phyloP scores from a whole-genome alignment of 2,113 vertebrate genomes.

The Oncorhynchus clarkii region DNA sequence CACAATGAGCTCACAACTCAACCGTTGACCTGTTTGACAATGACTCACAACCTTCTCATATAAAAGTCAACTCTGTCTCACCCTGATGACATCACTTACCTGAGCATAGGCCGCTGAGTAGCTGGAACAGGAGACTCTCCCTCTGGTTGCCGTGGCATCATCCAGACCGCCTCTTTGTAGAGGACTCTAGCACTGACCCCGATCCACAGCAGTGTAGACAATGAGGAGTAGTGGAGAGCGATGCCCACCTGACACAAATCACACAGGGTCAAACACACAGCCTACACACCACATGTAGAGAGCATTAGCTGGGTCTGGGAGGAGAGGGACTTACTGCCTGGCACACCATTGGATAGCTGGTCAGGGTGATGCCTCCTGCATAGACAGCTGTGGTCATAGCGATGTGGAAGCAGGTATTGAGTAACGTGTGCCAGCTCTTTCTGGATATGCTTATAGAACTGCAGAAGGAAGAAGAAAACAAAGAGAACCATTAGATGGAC shows the following conservation, averaged over 20 bases:
- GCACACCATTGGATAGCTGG: conserved; percentile 86
- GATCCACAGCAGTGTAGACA: conserved; percentile 96
- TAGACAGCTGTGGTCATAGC: conserved; percentile 95
- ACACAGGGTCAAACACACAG: conserved; percentile 16
- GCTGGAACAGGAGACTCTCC: conserved; percentile 76
- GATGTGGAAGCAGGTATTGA: conserved; percentile 96
- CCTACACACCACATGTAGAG: too few relatives aligned
- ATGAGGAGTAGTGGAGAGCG: conserved; percentile 91
- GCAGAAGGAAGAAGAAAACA: conserved; percentile 21
- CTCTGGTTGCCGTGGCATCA: conserved; percentile 77
- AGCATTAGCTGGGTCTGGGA: not conserved
- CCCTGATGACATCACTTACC: conserved; percentile 69
- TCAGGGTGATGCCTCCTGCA: conserved; percentile 90
- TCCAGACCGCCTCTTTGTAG: conserved; percentile 90
- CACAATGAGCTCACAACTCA: not conserved
- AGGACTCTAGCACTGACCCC: conserved; percentile 90
- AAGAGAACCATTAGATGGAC: not conserved
- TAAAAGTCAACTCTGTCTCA: conserved; percentile 8
- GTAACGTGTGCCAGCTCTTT: conserved; percentile 95
- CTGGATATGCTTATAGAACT: conserved; percentile 90
- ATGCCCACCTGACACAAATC: conserved; percentile 84
- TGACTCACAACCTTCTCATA: conserved; percentile 17
- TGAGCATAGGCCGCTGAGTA: conserved; percentile 90
- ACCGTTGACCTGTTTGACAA: not conserved
- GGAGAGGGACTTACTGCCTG: conserved; percentile 81